Conservation (phyloP, 2,797 vertebrate species). For the Pseudocheirus occidentalis region DNA sequence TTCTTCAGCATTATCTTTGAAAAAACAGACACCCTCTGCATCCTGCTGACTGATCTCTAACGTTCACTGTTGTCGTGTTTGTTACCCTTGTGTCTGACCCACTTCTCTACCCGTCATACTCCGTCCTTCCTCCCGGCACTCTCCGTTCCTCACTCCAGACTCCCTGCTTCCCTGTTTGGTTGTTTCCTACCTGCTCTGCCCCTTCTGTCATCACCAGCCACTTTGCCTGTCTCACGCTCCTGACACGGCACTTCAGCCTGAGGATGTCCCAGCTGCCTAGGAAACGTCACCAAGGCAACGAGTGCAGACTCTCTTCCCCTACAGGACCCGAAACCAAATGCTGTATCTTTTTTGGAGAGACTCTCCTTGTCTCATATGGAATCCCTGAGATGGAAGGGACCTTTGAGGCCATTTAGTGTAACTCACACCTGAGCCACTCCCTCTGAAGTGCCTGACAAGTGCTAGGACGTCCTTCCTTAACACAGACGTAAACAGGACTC, state of each 20-base stretch:
- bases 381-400: background rate
- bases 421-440: background rate
- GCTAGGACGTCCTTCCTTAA: background rate
- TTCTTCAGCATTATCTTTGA: too few relatives aligned
- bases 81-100: background rate
- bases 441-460: background rate
- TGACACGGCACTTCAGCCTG: background rate
- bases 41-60: background rate
- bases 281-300: background rate
- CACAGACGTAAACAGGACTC: too few relatives aligned
- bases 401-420: background rate
- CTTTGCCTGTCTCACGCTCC: background rate
- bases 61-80: background rate
- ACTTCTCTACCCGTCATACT: background rate
- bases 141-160: background rate
- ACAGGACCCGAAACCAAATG: background rate
- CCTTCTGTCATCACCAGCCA: accelerated
- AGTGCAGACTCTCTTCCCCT: background rate
- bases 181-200: background rate
- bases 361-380: background rate
- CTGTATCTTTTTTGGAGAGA: background rate
- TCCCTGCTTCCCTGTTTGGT: background rate
- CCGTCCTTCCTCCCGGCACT: too few relatives aligned
- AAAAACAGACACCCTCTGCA: accelerated
- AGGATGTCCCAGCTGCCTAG: constrained; percentile 4